phyloP scores from a whole-genome alignment of 2,888 invertebrate genomes.

The Creontiades dilutus region DNA sequence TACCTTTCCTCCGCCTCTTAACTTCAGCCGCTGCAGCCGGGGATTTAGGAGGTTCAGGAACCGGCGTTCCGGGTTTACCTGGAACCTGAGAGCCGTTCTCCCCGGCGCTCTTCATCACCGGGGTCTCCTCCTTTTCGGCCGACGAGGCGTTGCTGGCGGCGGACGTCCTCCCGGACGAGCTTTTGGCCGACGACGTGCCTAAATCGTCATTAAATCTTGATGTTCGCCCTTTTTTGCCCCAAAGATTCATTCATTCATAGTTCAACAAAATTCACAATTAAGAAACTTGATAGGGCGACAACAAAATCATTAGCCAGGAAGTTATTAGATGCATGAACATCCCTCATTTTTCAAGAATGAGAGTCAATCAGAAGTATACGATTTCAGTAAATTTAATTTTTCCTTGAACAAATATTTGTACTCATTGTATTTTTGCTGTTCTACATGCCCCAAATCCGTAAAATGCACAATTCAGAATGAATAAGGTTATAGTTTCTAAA shows the following conservation, averaged over 20 bases:
- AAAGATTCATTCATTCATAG: not conserved
- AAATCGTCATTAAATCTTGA: slow-evolving; percentile 52
- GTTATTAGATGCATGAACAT: too few species aligned
- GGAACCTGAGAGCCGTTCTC: not conserved
- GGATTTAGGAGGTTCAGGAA: slow-evolving; percentile 50
- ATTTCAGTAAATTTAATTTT: too few species aligned
- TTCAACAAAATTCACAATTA: slow-evolving; percentile 11
- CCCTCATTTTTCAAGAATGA: too few species aligned
- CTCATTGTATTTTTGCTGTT: too few species aligned
- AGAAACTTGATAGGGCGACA: too few species aligned
- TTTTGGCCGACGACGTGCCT: slow-evolving; percentile 65
- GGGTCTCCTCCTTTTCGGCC: not conserved
- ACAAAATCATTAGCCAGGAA: too few species aligned
- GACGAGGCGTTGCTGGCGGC: not conserved
- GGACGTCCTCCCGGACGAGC: slow-evolving; percentile 46
- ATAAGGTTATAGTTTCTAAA: too few species aligned
- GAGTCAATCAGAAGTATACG: too few species aligned
- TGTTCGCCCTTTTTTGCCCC: slow-evolving; percentile 11
- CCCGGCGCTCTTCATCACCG: not conserved
- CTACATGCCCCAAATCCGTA: too few species aligned
- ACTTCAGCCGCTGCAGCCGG: slow-evolving; percentile 25
- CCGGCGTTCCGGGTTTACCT: slow-evolving; percentile 36
- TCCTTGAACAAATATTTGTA: too few species aligned
- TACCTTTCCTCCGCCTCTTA: slow-evolving; percentile 58
- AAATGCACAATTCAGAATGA: too few species aligned